Conservation (phyloP, 1,140 invertebrate species). For the Trinorchestia longiramus region DNA sequence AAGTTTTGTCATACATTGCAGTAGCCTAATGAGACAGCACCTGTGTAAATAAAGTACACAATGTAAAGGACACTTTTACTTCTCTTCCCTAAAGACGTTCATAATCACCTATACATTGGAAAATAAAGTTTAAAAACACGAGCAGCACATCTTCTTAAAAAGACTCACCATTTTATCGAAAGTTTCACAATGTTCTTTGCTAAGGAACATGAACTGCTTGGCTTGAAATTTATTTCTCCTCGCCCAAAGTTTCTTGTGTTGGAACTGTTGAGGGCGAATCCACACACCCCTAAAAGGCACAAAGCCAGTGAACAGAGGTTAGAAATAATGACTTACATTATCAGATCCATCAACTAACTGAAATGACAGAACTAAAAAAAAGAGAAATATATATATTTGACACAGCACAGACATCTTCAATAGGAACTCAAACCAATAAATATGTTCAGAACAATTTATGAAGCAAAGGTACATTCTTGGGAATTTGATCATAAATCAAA, state of each 20-base stretch:
- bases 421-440: not conserved
- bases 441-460: not conserved
- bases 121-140: too few relatives aligned
- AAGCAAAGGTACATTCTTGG: not conserved
- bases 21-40: too few relatives aligned
- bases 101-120: too few relatives aligned
- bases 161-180: slow-evolving; percentile 48
- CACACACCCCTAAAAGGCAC: slow-evolving; percentile 9
- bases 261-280: not conserved
- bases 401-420: not conserved
- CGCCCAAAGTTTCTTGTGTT: slow-evolving; percentile 29
- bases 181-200: not conserved
- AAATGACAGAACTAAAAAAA: not conserved
- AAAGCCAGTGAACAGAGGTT: not conserved
- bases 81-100: too few relatives aligned
- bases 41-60: not conserved
- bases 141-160: too few relatives aligned
- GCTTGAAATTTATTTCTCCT: not conserved
- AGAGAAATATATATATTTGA: not conserved
- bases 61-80: not conserved
- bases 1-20: too few relatives aligned
- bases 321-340: not conserved
- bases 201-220: slow-evolving; percentile 6
- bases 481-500: too few relatives aligned
- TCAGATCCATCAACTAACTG: not conserved